Conservation (phyloP, 2,113 vertebrate species). For the Triplophysa siluroides region DNA sequence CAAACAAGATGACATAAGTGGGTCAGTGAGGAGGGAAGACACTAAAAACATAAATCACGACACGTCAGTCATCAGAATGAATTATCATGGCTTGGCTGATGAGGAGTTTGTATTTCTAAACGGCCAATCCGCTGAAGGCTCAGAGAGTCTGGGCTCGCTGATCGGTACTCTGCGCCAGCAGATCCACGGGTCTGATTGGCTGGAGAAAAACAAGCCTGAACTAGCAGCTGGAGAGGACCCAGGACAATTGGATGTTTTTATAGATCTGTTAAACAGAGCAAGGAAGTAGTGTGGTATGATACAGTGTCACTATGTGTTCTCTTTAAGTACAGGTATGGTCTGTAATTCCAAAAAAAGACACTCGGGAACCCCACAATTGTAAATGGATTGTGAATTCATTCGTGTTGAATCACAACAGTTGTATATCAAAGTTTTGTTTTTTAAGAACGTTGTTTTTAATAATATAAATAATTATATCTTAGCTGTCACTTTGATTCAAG, state of each 20-base stretch:
- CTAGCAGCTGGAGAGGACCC: constrained; percentile 81
- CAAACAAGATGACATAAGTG: constrained; percentile 31
- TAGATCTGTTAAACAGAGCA: constrained; percentile 79
- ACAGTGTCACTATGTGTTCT: background rate
- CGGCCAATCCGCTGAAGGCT: constrained; percentile 65
- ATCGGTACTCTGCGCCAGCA: constrained; percentile 80
- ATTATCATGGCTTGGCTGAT: too few species aligned
- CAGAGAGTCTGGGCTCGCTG: constrained; percentile 73
- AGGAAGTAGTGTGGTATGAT: constrained; percentile 61
- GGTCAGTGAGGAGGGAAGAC: constrained; percentile 56
- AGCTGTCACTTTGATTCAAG: background rate
- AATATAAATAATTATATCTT: background rate
- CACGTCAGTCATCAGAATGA: constrained; percentile 52
- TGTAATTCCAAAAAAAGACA: background rate
- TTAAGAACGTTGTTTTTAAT: background rate
- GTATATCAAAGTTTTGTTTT: constrained; percentile 4
- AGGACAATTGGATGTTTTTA: constrained; percentile 82
- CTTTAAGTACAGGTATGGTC: background rate
- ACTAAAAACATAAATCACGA: constrained; percentile 60
- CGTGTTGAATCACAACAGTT: background rate
- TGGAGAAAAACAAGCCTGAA: constrained; percentile 81
- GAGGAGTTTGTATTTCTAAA: constrained; percentile 70
- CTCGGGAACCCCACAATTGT: background rate
- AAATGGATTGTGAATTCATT: background rate
- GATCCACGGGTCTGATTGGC: constrained; percentile 80